Base-by-base conservation (phyloP, 1,140 invertebrate species). In the Gonioctena quinquepunctata region DNA sequence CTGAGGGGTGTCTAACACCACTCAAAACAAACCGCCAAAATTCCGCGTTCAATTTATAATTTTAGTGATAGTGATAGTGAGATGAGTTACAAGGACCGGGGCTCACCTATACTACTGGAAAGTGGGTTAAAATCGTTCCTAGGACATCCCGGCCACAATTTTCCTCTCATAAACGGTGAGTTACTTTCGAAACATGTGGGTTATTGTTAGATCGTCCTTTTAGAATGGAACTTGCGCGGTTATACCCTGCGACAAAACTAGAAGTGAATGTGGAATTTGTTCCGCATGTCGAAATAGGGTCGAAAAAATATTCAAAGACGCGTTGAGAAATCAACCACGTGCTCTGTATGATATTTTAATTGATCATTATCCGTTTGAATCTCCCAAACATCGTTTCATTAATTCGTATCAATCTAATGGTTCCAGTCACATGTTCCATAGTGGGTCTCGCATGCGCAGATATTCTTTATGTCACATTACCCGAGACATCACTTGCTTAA, bases 11-110 rank as follows among this genome's bases (percentile, higher is more conserved):
- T 70, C 16, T 57, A 27, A 67, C 72, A 72, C 79, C 75, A 73
- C 76, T 77, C 72, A 73, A 75, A 72, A 61, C 72, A 80, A 79
- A 69, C 76, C 74, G 75, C 71, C 80, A 82, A 82, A 80, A 82
- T 82, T 82, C 80, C 80, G 79, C 79, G 79, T 70, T 79, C 79
- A 76, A 77, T 76, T 66, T 81, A 80, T 73, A 80, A 81, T 77
- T 81, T 81, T 62, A 82, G 80, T 82, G 80, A 82, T 73, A 81
- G 80, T 82, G 80, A 82, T 69, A 82, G 81, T 82, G 81, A 82
- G 77, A 83, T 83, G 82, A 82, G 81, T 74, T 82, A 80, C 76
- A 82, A 82, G 74, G 82, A 83, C 72, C 74, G 81, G 52, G 75
- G 79, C 62, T 83, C 82, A 72, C 82, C 82, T 16, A 80, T 82